Evolutionary conservation across 2,888 invertebrate species (phyloP), one percentile per base, ranked within the genome.

Genomic region (Apotomis turbidana): DNA sequence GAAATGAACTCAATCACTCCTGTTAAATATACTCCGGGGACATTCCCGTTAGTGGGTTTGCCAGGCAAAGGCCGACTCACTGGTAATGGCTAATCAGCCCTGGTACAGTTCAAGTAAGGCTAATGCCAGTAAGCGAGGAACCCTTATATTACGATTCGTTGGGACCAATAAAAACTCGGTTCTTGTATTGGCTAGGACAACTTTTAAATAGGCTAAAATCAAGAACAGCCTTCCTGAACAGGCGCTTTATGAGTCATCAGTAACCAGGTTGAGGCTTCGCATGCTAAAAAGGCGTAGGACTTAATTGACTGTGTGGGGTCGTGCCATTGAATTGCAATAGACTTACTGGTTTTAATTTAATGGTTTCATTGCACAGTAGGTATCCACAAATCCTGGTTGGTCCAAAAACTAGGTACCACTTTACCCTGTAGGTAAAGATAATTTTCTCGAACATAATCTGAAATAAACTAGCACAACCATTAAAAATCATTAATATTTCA

Each of bases 251-350:
- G 71, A 67, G 41, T 66, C 60, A 70, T 12, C 27, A 46, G 5
- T 44, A 60, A n/a, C 55, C 55, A 66, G 71, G 59, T 59, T 60
- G 55, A 71, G 70, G 66, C 60, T 52, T 13, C 54, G 71, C 66
- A 61, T 61, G 46, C 61, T 61, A 71, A 67, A 5, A 46, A 71
- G 70, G 67, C 67, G 71, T 71, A 67, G 71, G 71, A 60, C 15
- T 55, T 71, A 61, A 71, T 61, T 66, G 66, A 0, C n/a, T 61
- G 60, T 61, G 54, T 60, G 54, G 41, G 67, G 67, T 71, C 67
- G 55, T 51, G 67, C 52, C 36, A 59, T 66, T 70, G 55, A 61
- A 52, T 64, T 52, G 62, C n/a, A 41, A 49, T 62, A 49, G 57
- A 13, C 67, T 49, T 67, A 67, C 46, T 66, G 55, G 51, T 10